Base-by-base conservation (phyloP, 2,797 vertebrate genomes). In the Sebastes goodei region DNA sequence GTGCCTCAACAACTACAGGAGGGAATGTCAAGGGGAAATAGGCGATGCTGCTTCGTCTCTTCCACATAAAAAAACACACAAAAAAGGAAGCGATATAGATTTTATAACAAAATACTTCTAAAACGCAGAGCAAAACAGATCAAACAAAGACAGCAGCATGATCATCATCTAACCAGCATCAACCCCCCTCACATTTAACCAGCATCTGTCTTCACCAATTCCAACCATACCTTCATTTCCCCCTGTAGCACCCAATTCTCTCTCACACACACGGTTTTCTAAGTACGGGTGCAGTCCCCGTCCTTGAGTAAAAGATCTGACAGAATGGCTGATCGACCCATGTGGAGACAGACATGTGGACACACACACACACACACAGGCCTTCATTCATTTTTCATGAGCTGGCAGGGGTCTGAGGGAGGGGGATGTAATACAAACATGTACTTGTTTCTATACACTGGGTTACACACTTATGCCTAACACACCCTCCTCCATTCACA, bases 371-470 rank as follows among this genome's bases (percentile, higher is more conserved):
- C 46, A 52, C 52, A 59, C 23, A 88, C 35, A 74, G 68, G 68
- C 67, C 46, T 77, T 86, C 90, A 91, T 92, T 93, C 63, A 92
- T 84, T 84, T 91, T 88, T 88, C 74, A 92, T 92, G 86, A 89
- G 79, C 80, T 90, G 74, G 78, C 76, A 70, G 78, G 52, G 69
- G 63, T 85, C 53, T 27, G 46, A 46, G 76, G 74, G 71, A 69
- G 80, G 84, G 81, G 83, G 82, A 17, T 80, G 88, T 83, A 86
- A 76, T 60, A 92, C 89, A 94, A 92, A 91, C 86, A 84, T 68
- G 62, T 67, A 59, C 84, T 92, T 93, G 89, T 92, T 89, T 90
- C 89, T 75, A 81, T 81, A 89, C 83, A 80, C 71, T 81, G 84
- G 74, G 62, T 83, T 76, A 74, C 79, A 90, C 77, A 83, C 78